Base-by-base conservation (phyloP, 1,140 invertebrate genomes). In the Drosophila pachea region DNA sequence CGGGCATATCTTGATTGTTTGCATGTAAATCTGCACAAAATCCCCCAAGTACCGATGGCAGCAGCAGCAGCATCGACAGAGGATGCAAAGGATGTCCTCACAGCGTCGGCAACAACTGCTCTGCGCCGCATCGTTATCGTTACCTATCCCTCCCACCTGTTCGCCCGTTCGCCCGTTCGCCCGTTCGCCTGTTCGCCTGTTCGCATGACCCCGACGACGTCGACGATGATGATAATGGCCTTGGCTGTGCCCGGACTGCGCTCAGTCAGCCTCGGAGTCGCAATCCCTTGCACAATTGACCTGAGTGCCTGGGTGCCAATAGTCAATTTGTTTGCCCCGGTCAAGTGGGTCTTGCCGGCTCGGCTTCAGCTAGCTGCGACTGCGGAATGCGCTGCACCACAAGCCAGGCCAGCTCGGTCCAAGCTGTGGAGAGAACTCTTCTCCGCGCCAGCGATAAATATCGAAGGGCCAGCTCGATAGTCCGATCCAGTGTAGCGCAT, bases 11-110 rank as follows among this genome's bases (percentile, higher is more conserved):
- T 84, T 84, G 79, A 84, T 84, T 84, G 79, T 86, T 84, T 84
- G 79, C 79, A 84, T 86, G 79, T 84, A 84, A 84, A 84, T 84
- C 79, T 84, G 81, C 76, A 86, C 81, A 81, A 83, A 84, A 84
- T 84, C 79, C 79, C 79, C 66, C 86, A 84, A 84, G 79, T 81
- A 84, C 76, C 78, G 71, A 81, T 67, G 68, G 49, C 63, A 77
- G 61, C 62, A 68, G 59, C 54, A 50, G 54, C 69, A 72, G 55
- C 22, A 33, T 11, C 53, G 45, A 8, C 12, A 64, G 35, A 38
- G 36, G 49, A 49, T 43, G 67, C 47, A 65, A 59, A 60, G 60
- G 63, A 60, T 60, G 62, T 50, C 53, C 33, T 53, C 31, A 31
- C 36, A 60, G 56, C 43, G 50, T 48, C 40, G 59, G 49, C 43